A percentile compares a stretch with the other conserved stretches of the same genome.
These are phyloP conservation scores for Lithophane ornitopus DNA, from an alignment of 2,888 invertebrate genomes.

Conservation along the genomic window DNA sequence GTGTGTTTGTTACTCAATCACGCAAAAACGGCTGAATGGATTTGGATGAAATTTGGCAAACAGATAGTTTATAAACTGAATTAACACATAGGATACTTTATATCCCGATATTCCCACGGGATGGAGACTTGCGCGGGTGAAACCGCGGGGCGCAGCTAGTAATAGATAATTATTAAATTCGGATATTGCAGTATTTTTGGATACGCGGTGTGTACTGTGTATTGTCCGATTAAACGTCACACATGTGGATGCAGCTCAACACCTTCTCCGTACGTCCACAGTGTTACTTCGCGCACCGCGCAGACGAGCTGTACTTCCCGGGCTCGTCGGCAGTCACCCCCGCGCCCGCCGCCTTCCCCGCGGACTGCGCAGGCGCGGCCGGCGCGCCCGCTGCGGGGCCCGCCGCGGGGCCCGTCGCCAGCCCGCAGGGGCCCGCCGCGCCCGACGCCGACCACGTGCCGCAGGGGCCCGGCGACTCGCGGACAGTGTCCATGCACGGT, in stretches of 20 bases:
- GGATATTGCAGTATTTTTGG: neutral
- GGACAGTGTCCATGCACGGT: conserved; percentile 40
- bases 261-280: conserved; percentile 75
- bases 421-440: conserved; percentile 61
- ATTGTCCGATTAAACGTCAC: neutral
- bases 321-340: conserved; percentile 73
- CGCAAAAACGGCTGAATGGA: too few species aligned
- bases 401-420: conserved; percentile 39
- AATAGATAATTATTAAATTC: too few species aligned
- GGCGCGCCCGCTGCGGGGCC: conserved; percentile 43
- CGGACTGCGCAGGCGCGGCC: conserved; percentile 17
- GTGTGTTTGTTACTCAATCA: too few species aligned
- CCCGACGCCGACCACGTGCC: conserved; percentile 71
- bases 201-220: too few species aligned
- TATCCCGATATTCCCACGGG: too few species aligned
- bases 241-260: neutral
- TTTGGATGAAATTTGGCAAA: too few species aligned
- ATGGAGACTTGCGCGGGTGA: too few species aligned
- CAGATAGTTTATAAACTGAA: too few species aligned
- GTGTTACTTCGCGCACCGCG: conserved; percentile 95
- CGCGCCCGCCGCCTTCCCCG: conserved; percentile 68
- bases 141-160: too few species aligned
- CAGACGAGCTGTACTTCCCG: conserved; percentile 93
- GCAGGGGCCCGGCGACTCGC: conserved; percentile 61
- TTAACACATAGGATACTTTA: too few species aligned